Conservation (phyloP, 2,888 invertebrate genomes). For the Sussaba pulchella region DNA sequence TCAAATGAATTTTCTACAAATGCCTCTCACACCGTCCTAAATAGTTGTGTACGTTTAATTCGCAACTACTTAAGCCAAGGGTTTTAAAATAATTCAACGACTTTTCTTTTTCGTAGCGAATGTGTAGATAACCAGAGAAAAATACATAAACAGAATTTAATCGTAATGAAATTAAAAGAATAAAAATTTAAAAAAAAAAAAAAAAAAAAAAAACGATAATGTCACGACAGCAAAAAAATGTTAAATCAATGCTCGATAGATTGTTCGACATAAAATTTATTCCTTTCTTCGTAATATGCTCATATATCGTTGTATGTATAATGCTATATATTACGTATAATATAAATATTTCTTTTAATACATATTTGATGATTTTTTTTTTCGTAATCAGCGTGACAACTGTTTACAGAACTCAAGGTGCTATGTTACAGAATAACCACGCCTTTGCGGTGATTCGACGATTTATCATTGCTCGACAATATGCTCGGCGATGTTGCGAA, state of each 20-base stretch:
- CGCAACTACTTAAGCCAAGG: conserved; percentile 50
- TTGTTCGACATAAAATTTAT: conserved; percentile 69
- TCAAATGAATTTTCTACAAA: conserved; percentile 62
- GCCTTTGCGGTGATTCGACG: neutral
- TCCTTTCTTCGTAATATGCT: conserved; percentile 63
- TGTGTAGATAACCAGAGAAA: conserved; percentile 22
- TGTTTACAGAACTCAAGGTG: neutral
- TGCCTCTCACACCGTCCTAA: conserved; percentile 65
- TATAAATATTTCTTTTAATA: conserved; percentile 68
- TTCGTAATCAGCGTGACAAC: neutral
- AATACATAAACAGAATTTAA: neutral
- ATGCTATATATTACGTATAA: conserved; percentile 66
- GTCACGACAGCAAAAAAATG: conserved; percentile 23
- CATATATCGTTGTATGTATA: conserved; percentile 63
- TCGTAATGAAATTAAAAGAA: neutral
- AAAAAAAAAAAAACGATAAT: conserved; percentile 16
- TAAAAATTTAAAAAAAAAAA: neutral
- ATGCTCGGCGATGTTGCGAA: neutral
- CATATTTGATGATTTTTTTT: conserved; percentile 44
- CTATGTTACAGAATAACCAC: conserved; percentile 39
- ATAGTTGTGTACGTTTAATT: conserved; percentile 53
- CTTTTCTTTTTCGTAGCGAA: conserved; percentile 30
- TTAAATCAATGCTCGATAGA: conserved; percentile 60
- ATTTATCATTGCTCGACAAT: neutral
- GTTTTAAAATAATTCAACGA: conserved; percentile 31